Base-by-base conservation (phyloP, 2,888 invertebrate species). In the Ariolimax columbianus region DNA sequence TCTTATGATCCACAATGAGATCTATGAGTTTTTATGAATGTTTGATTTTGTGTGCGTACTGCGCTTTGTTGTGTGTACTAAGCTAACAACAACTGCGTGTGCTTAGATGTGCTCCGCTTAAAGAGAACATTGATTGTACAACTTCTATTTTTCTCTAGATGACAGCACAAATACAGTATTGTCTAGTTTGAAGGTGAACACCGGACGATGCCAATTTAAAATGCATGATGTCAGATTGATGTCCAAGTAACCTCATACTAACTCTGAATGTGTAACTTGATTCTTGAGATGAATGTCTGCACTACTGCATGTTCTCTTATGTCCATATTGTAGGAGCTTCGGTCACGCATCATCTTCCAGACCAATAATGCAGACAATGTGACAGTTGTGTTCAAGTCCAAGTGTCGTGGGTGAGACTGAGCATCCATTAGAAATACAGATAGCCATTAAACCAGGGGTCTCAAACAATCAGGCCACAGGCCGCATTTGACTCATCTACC, bases 271-370 rank as follows among this genome's bases (percentile, higher is more conserved):
- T 75, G 7, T 51, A 4, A 36, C 47, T 30, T 55, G 75, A 30
- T 51, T 77, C 55, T 33, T 77, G 55, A 59, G 51, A 38, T 51
- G 1, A n/a, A 75, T 33, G 17, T 47, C 43, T 11, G 51, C 51
- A 51, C 19, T 51, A 36, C 4, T 83, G 73, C 79, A 36, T 80
- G 75, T 66, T 47, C 77, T 55, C 55, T 40, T 80, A 38, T 86
- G 33, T 68, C 40, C 70, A 75, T 93, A 94, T n/a, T n/a, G 26
- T 93, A 97, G 96, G 97, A 97, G 96, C 98, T 98, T 93, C 97
- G 97, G 30, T 98, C 98, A 80, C 96, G 97, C 0, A 97, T 98
- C 0, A 97, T 97, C 95, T 96, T 98, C 96, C 97, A 97, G 94
- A 97, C 98, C 92, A 97, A 97, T 26, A 86, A 88, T 66, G 88